Percentiles rank a stretch among this genome's conserved stretches.
These are phyloP conservation scores for Osmoderma eremita DNA, from an alignment of 2,888 invertebrate species.

Conservation along the genomic window DNA sequence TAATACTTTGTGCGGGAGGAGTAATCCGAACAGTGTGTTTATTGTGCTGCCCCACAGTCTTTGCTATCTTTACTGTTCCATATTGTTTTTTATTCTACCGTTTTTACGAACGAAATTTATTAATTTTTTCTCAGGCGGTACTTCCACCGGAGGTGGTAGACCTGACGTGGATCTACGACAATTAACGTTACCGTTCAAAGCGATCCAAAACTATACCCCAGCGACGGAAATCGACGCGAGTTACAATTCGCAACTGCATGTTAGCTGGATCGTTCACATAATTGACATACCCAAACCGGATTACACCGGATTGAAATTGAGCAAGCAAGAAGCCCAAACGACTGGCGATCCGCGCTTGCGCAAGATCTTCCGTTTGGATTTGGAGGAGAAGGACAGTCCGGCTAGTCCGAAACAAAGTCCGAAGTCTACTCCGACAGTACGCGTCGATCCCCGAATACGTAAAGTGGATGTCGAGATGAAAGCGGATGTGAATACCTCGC, in stretches of 20 bases:
- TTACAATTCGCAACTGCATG: slow-evolving; percentile 79
- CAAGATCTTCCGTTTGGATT: slow-evolving; percentile 76
- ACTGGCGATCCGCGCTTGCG: slow-evolving; percentile 80
- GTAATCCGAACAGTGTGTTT: no score
- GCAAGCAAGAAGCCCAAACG: slow-evolving; percentile 76
- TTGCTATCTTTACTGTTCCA: no score
- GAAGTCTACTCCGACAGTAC: slow-evolving; percentile 64
- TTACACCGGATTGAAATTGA: slow-evolving; percentile 78
- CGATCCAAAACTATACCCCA: slow-evolving; percentile 80
- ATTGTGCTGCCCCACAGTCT: no score
- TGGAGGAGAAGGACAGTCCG: slow-evolving; percentile 69
- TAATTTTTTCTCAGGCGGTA: slow-evolving; percentile 8
- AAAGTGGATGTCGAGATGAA: slow-evolving; percentile 53
- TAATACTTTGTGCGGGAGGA: no score
- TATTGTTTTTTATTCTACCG: no score
- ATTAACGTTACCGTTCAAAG: slow-evolving; percentile 63
- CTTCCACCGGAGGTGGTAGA: slow-evolving; percentile 60
- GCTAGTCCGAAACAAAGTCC: slow-evolving; percentile 67
- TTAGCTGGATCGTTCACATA: slow-evolving; percentile 71
- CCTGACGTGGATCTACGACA: slow-evolving; percentile 80
- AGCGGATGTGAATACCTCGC: slow-evolving; percentile 54
- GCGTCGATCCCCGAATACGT: slow-evolving; percentile 60
- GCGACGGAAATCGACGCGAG: slow-evolving; percentile 89
- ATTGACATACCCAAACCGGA: slow-evolving; percentile 79
- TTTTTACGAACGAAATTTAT: neutral